Evolutionary conservation across 2,113 vertebrate species (phyloP).

Genomic region (Tilapia sparmanii): DNA sequence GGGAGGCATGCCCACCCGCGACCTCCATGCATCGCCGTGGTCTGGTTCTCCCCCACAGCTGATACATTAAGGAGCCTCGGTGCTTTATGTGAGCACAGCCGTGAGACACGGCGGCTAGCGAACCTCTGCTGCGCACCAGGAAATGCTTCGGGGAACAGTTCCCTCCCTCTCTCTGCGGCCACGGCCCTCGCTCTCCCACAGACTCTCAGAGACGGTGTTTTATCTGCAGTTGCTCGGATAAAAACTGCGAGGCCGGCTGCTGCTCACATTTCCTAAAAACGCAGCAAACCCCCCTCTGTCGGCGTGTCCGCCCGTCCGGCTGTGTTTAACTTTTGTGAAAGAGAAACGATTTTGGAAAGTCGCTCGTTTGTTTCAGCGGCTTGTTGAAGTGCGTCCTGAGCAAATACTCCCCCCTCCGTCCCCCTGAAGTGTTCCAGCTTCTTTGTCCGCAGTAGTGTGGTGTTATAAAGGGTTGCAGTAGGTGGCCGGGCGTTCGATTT

Average conservation of each 20-base stretch:
- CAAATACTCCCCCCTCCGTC: background rate
- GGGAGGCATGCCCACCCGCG: constrained; percentile 45
- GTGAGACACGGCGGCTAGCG: constrained; percentile 50
- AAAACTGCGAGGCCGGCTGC: constrained; percentile 5
- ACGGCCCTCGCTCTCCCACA: constrained; percentile 50
- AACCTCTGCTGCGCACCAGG: constrained; percentile 64
- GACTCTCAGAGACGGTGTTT: constrained; percentile 55
- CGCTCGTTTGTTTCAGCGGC: background rate
- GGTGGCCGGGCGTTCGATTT: constrained; percentile 38
- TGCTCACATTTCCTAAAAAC: background rate
- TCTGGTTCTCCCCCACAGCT: constrained; percentile 46
- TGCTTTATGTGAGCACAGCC: constrained; percentile 61
- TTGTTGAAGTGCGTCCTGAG: constrained; percentile 45
- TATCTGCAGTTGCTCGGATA: constrained; percentile 54
- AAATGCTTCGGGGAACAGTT: constrained; percentile 54
- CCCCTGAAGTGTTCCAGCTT: background rate
- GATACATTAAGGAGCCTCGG: constrained; percentile 51
- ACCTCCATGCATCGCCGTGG: constrained; percentile 51
- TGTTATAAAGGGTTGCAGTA: constrained; percentile 31
- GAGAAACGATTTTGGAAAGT: background rate
- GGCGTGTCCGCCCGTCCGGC: background rate
- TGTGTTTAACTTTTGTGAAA: constrained; percentile 1
- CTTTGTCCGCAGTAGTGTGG: constrained; percentile 3
- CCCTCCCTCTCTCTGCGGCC: background rate
- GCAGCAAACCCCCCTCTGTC: background rate